phyloP scores from a whole-genome alignment of 2,888 invertebrate species.

The Cephonodes hylas region DNA sequence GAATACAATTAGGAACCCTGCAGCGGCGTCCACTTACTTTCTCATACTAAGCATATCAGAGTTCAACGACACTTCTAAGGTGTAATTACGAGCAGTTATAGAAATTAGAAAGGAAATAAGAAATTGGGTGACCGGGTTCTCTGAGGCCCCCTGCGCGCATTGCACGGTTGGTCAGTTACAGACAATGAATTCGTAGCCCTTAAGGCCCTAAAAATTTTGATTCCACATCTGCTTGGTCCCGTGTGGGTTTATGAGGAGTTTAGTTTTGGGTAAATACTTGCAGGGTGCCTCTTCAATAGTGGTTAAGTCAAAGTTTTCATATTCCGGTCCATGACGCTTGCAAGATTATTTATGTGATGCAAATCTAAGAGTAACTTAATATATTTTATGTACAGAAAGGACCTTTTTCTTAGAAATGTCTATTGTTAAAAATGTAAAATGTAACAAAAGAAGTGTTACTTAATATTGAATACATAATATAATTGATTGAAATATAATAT shows the following conservation, averaged over 20 bases:
- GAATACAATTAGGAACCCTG: slow-evolving; percentile 59
- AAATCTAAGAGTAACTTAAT: too few species aligned
- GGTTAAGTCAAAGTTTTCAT: slow-evolving; percentile 4
- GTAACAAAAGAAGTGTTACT: too few species aligned
- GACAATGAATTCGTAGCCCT: slow-evolving; percentile 67
- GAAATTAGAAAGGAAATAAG: slow-evolving; percentile 59
- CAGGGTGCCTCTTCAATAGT: slow-evolving; percentile 24
- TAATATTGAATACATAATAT: too few species aligned
- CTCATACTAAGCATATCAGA: slow-evolving; percentile 58
- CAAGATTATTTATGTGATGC: not conserved
- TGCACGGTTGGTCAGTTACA: slow-evolving; percentile 76
- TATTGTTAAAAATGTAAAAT: too few species aligned
- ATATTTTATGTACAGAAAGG: too few species aligned
- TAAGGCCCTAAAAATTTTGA: slow-evolving; percentile 51
- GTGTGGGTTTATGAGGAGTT: slow-evolving; percentile 17
- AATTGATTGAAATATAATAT: too few species aligned
- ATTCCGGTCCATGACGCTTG: not conserved
- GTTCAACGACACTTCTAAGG: slow-evolving; percentile 72
- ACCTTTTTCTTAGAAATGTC: too few species aligned
- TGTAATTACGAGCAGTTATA: slow-evolving; percentile 67
- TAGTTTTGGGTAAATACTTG: slow-evolving; percentile 39
- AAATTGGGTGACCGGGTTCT: slow-evolving; percentile 73
- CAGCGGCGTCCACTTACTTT: slow-evolving; percentile 65
- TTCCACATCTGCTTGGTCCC: slow-evolving; percentile 53
- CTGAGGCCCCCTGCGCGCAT: slow-evolving; percentile 61